Base-by-base conservation (phyloP, 2,888 invertebrate species). In the Mechanitis mazaeus region DNA sequence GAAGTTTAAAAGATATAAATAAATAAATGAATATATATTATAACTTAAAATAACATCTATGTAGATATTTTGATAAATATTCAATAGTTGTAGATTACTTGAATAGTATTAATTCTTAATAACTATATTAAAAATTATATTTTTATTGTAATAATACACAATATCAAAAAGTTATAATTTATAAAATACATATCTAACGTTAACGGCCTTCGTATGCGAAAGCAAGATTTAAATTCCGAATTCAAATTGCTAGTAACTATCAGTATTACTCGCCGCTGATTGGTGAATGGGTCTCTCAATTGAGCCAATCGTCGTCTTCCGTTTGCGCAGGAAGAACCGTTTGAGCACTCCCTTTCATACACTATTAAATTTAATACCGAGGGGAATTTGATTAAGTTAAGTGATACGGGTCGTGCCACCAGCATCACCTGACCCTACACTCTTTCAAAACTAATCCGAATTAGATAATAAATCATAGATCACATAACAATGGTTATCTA, bases 341-440 rank as follows among this genome's bases (percentile, higher is more conserved):
- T 85, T 85, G 82, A 77, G 81, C 81, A 75, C 70, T 81, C 85
- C 86, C 84, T 87, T 88, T 86, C 87, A 89, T 83, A 86, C 83
- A 80, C 87, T 83, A 87, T 87, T 89, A 87, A 87, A 87, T 85
- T 85, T 85, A 87, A 85, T 86, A 83, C 75, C 81, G 82, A 87
- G 88, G 89, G 89, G 88, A 83, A 71, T 81, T 84, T 88, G 86
- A 90, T 88, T 88, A 86, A 88, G 84, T 86, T 88, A 86, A 88
- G 84, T 86, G 84, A 83, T 88, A 88, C 87, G 88, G 87, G 89
- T 74, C 61, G 66, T 68, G 68, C 61, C 67, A 65, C 84, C 80
- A 75, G 63, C 71, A 61, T 73, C 76, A 64, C 58, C 63, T 74
- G 84, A 79, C 75, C 85, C 76, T 71, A 71, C 50, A 64, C 68